Percentiles rank a stretch among this genome's conserved stretches.
These are phyloP conservation scores for Philypnodon macrostomus DNA, from an alignment of 2,797 vertebrate genomes.

Conservation along the genomic window DNA sequence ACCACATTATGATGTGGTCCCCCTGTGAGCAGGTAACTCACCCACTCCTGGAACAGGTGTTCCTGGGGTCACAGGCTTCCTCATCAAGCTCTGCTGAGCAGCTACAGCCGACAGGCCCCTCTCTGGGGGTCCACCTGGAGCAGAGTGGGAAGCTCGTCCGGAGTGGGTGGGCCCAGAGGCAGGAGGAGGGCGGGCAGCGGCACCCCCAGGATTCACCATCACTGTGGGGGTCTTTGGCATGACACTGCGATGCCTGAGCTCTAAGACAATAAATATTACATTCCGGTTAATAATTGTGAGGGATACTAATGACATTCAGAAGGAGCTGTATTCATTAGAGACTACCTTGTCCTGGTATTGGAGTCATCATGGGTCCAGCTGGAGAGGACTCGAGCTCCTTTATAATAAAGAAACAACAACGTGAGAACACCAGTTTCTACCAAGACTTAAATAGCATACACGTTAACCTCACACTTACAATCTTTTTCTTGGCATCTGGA, in stretches of 20 bases:
- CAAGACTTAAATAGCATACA: background rate
- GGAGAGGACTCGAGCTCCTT: slow-evolving; percentile 85
- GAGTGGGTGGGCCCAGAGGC: slow-evolving; percentile 74
- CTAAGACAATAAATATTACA: slow-evolving; percentile 64
- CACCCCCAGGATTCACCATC: slow-evolving; percentile 53
- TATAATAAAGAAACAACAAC: slow-evolving; percentile 47
- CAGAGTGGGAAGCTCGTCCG: slow-evolving; percentile 77
- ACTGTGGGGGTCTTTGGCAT: slow-evolving; percentile 78
- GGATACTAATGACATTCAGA: slow-evolving; percentile 1
- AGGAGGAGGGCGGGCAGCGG: slow-evolving; percentile 73
- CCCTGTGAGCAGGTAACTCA: slow-evolving; percentile 80
- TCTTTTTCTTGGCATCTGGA: slow-evolving; percentile 88
- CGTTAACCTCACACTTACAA: slow-evolving; percentile 74
- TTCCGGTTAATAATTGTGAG: slow-evolving; percentile 14
- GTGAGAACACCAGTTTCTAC: too few relatives aligned
- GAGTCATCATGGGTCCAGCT: slow-evolving; percentile 78
- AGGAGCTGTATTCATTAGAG: background rate
- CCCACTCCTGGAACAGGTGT: slow-evolving; percentile 90
- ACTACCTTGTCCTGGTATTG: slow-evolving; percentile 94
- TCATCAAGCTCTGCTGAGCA: slow-evolving; percentile 84
- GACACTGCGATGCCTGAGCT: slow-evolving; percentile 89
- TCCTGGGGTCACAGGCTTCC: slow-evolving; percentile 86
- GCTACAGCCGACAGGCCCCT: slow-evolving; percentile 76
- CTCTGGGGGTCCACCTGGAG: slow-evolving; percentile 89
- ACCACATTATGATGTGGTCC: slow-evolving; percentile 76